Base-by-base conservation (phyloP, 2,888 invertebrate species). In the Leucoptera coffeella region DNA sequence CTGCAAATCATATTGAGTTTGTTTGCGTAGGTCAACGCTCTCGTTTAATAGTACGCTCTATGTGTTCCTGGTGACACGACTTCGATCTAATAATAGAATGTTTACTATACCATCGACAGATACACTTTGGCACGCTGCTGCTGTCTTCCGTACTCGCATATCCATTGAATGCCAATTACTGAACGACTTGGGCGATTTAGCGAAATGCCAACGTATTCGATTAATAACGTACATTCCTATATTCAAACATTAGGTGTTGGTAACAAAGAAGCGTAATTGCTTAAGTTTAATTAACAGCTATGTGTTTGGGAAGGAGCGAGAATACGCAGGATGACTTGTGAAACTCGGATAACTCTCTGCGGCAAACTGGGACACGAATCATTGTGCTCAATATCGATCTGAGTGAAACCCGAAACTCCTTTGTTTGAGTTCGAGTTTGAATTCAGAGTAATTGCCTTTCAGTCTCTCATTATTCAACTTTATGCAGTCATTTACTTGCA, bases 361-460 rank as follows among this genome's bases (percentile, higher is more conserved):
- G n/a, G n/a, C n/a, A n/a, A n/a, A n/a, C n/a, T n/a, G n/a, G n/a
- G n/a, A n/a, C n/a, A n/a, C n/a, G n/a, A n/a, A n/a, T n/a, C n/a
- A 62, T 60, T 55, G 54, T 54, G 56, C 53, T 52, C 48, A 57
- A 54, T 53, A 65, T 69, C 65, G 67, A 67, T 64, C 57, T 61
- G 52, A 43, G 47, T n/a, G n/a, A n/a, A 40, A 48, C 47, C 45
- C 51, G 44, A 50, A 45, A 53, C 50, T 55, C 54, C 56, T 65
- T 67, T 69, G 69, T 69, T 69, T 67, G 64, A 65, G 50, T 69
- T 65, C 56, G n/a, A n/a, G n/a, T n/a, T n/a, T n/a, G 54, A 67
- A 69, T 67, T 65, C 64, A 55, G 59, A 59, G 53, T 67, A 69
- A 69, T 69, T 67, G 65, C 64, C 67, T 67, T 67, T 62, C 60